Evolutionary conservation across 2,113 vertebrate species (phyloP).

Genomic region (Scophthalmus maximus): DNA sequence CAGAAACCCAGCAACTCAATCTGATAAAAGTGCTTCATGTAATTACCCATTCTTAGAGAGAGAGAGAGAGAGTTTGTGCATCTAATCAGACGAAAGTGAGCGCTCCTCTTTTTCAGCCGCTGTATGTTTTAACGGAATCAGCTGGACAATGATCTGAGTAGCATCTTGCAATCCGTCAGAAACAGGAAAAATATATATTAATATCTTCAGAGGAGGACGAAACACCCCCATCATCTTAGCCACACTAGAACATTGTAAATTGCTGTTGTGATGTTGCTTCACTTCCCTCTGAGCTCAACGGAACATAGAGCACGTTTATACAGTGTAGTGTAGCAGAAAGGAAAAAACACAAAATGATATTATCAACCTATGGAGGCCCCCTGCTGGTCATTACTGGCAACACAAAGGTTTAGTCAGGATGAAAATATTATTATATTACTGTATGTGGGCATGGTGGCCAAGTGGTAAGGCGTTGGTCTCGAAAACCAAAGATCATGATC

Average conservation of each 20-base stretch:
- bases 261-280: constrained; percentile 17
- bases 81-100: neutral
- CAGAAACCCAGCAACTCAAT: constrained; percentile 32
- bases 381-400: constrained; percentile 52
- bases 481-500: too few relatives aligned
- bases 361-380: constrained; percentile 44
- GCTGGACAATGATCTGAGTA: neutral
- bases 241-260: neutral
- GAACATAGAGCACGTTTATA: neutral
- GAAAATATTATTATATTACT: too few relatives aligned
- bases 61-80: neutral
- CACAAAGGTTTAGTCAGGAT: neutral
- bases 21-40: constrained; percentile 46
- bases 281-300: constrained; percentile 33
- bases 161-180: constrained; percentile 10
- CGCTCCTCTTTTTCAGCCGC: neutral
- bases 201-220: constrained; percentile 8
- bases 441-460: too few relatives aligned
- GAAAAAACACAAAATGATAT: too few relatives aligned
- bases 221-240: neutral
- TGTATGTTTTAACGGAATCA: constrained; percentile 6
- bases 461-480: too few relatives aligned
- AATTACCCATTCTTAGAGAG: constrained; percentile 25
- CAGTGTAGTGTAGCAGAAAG: neutral
- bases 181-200: constrained; percentile 29